These are phyloP conservation scores for Sitobion miscanthi DNA, from an alignment of 1,140 invertebrate species.

Conservation along the genomic window DNA sequence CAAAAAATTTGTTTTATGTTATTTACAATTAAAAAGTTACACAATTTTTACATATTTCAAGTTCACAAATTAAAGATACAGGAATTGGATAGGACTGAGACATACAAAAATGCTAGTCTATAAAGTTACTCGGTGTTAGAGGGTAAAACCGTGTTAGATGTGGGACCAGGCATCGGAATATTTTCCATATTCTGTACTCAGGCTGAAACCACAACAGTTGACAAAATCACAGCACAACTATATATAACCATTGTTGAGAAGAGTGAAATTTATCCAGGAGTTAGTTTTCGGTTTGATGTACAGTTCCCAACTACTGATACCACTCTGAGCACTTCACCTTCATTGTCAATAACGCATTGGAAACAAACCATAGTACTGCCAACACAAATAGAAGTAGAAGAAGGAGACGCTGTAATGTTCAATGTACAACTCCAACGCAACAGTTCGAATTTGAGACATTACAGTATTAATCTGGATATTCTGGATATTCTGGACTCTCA, in stretches of 20 bases:
- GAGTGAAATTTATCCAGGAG: slow-evolving; percentile 75
- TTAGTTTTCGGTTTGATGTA: slow-evolving; percentile 67
- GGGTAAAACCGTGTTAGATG: slow-evolving; percentile 87
- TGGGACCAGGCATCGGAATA: slow-evolving; percentile 90
- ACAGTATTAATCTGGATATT: slow-evolving; percentile 71
- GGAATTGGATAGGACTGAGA: slow-evolving; percentile 88
- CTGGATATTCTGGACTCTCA: slow-evolving; percentile 70
- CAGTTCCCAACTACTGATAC: slow-evolving; percentile 62
- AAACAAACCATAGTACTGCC: slow-evolving; percentile 83
- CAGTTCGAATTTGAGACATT: slow-evolving; percentile 65
- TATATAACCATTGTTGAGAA: slow-evolving; percentile 63
- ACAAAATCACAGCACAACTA: slow-evolving; percentile 59
- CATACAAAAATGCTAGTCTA: slow-evolving; percentile 90
- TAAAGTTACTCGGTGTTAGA: slow-evolving; percentile 75
- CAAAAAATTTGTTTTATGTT: no score
- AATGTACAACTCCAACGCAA: slow-evolving; percentile 69
- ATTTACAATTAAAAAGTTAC: no score
- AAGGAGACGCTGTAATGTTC: slow-evolving; percentile 73
- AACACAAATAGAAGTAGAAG: slow-evolving; percentile 61
- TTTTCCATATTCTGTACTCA: slow-evolving; percentile 94
- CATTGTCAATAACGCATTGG: slow-evolving; percentile 89
- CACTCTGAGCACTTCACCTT: slow-evolving; percentile 78
- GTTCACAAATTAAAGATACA: slow-evolving; percentile 79
- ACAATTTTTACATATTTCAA: slow-evolving; percentile 63
- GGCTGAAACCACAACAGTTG: slow-evolving; percentile 70